Base-by-base conservation (phyloP, 2,888 invertebrate genomes). In the Pachliopta kotzebuea region DNA sequence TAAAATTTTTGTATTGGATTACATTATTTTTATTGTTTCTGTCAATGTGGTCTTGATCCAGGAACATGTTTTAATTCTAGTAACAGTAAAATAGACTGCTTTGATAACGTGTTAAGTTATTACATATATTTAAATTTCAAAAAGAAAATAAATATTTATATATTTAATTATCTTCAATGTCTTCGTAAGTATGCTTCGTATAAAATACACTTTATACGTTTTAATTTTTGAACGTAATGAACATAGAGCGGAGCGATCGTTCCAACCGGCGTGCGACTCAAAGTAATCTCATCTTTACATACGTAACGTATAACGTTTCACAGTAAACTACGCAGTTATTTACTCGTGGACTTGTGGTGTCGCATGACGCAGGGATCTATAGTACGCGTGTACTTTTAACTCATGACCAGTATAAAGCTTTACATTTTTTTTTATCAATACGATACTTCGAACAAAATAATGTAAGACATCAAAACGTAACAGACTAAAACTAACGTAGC, bases 311-410 rank as follows among this genome's bases (percentile, higher is more conserved):
- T 75, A 74, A 70, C 74, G 76, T 79, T 80, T 80, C 78, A 76
- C 75, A 78, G 78, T 77, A 78, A 81, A 84, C 85, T 86, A 83
- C 88, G 87, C 88, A 88, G 87, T 87, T 71, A 75, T 66, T 68
- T 74, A 70, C 72, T 70, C 71, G 68, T 71, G 71, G 63, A 69
- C 69, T 67, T 53, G 71, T 75, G 76, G 77, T 78, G 76, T 75
- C 77, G 74, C 72, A 56, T n/a, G 52, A 20, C 52, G 37, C 52
- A 20, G 71, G 63, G 63, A 67, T 72, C 72, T 21, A 17, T 24
- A 31, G 37, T 37, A 45, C 45, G 45, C 45, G 45, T n/a, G 18
- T n/a, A 45, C n/a, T n/a, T 45, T 45, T n/a, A 45, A 45, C 45
- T 45, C 45, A 45, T 45, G n/a, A 45, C 45, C 6, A 45, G 4